Evolutionary conservation across 1,140 invertebrate species (phyloP).

Genomic region (Grapholita molesta): DNA sequence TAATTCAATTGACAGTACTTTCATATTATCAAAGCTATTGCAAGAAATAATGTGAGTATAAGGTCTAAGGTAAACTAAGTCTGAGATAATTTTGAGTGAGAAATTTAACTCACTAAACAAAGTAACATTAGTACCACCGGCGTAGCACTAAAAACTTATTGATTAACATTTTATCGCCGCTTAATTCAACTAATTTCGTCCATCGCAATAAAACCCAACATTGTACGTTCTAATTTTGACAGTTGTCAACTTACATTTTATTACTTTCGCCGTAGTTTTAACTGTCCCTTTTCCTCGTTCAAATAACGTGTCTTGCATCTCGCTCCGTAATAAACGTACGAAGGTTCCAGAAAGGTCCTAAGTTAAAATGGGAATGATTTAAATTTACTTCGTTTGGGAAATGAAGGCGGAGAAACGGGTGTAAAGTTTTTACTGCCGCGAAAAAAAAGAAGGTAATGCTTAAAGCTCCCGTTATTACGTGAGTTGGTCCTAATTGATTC

Average conservation of each 20-base stretch:
- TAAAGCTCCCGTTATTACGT: neutral
- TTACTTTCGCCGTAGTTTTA: conserved; percentile 1
- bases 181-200: conserved; percentile 13
- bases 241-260: conserved; percentile 16
- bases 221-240: conserved; percentile 16
- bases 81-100: no score
- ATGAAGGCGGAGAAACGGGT: neutral
- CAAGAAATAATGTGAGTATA: no score
- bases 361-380: neutral
- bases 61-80: no score
- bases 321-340: neutral
- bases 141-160: conserved; percentile 9
- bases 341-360: neutral
- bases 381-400: neutral
- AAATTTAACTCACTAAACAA: neutral
- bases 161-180: conserved; percentile 10
- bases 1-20: no score
- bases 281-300: neutral
- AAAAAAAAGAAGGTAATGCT: conserved; percentile 9
- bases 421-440: conserved; percentile 12
- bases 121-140: neutral
- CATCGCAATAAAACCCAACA: conserved; percentile 7
- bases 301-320: neutral
- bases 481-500: neutral
- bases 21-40: no score